Evolutionary conservation across 2,797 vertebrate genomes (phyloP), one percentile per base, ranked within the genome.

Genomic region (Spinibarbus caldwelli): DNA sequence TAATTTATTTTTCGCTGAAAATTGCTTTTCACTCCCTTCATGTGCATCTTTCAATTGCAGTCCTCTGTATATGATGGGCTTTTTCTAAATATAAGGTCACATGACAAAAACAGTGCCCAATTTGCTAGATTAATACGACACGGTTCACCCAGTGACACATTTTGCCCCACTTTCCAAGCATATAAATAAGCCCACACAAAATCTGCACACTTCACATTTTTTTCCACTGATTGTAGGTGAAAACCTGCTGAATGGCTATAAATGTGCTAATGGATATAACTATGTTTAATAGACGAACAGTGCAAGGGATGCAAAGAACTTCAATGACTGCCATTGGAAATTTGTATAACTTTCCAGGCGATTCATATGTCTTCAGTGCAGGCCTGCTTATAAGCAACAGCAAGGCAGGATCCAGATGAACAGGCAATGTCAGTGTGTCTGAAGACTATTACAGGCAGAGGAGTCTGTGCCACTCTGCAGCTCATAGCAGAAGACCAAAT

Each of bases 401-500:
- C n/a, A n/a, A n/a, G n/a, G n/a, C 71, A 36, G 66, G 34, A 64
- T 72, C 31, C 11, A 36, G 64, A 83, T 68, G 76, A 81, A 84
- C 64, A 6, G 34, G 11, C n/a, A 11, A 62, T 86, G 73, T 68
- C 80, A 71, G 66, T 71, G 15, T 66, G 79, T 67, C 72, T 66
- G 77, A 82, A 68, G 83, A 85, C 83, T 78, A 81, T 87, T 85
- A 85, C 81, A 76, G 70, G 80, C 21, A 70, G 52, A 76, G 29
- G 36, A 85, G 80, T 82, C 15, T 49, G 19, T 70, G 38, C 38
- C 70, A 73, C 75, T 83, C 62, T 36, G 77, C 81, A 84, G 79
- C 82, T 85, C 85, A 83, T 86, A 79, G 62, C 47, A 80, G 38
- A 79, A 87, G 84, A 85, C 86, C 83, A 87, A 87, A 84, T 86